Conservation (phyloP, 1,140 invertebrate genomes). For the Bombus impatiens region DNA sequence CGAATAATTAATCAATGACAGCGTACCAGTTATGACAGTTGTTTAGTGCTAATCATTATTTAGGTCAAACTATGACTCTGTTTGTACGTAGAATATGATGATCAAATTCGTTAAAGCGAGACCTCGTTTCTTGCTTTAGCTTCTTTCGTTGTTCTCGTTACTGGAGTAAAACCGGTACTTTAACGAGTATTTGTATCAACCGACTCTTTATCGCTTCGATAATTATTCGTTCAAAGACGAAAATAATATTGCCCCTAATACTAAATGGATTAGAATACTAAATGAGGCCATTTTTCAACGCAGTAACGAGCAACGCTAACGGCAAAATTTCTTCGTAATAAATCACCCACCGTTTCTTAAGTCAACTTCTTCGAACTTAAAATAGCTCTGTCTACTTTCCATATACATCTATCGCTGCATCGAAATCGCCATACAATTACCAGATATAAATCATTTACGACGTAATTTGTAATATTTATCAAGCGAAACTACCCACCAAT, state of each 20-base stretch:
- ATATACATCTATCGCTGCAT: not conserved
- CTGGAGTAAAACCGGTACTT: not conserved
- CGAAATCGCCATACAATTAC: not conserved
- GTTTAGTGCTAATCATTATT: not conserved
- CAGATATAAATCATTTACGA: not conserved
- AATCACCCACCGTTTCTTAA: not conserved
- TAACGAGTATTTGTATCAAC: not conserved
- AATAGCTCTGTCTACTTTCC: not conserved
- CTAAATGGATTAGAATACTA: not conserved
- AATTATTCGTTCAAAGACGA: not conserved
- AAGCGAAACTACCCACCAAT: no score
- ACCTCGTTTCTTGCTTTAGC: not conserved
- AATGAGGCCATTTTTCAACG: not conserved
- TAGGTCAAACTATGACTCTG: no score
- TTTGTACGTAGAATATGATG: not conserved
- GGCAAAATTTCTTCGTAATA: not conserved
- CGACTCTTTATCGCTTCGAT: not conserved
- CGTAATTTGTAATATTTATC: not conserved
- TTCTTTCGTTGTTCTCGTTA: not conserved
- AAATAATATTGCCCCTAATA: not conserved
- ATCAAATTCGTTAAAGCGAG: not conserved
- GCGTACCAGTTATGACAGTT: not conserved
- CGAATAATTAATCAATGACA: not conserved
- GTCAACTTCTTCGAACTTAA: no score
- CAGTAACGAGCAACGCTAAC: not conserved